Evolutionary conservation across 2,113 vertebrate genomes (phyloP), one percentile per base, ranked within the genome.

Genomic region (Galbula dea): DNA sequence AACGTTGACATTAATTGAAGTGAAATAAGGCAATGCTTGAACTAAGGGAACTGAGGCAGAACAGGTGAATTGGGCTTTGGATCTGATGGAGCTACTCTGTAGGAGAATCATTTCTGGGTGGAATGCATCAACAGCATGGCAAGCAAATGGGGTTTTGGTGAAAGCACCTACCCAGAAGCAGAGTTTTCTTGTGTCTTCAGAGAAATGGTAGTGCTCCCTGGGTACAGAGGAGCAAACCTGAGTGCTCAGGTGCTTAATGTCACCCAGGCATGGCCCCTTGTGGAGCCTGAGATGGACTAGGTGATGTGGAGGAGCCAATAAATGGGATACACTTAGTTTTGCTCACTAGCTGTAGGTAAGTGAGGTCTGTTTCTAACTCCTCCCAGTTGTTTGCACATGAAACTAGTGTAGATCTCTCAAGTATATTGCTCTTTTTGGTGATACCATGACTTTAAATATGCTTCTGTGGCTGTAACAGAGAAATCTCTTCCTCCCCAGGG

Each of bases 401-500:
- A 57, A 2, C 6, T 30, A 1, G n/a, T n/a, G 7, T 0, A 15
- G 0, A 3, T 36, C 58, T 83, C 43, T 2, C 18, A 15, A 30
- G 6, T 0, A 0, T 19, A 1, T 16, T 32, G 37, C 26, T 57
- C 52, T n/a, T 15, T 46, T 36, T 37, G 21, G 8, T 34, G 34
- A 17, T 32, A 43, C 1, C 18, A 12, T 1, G 0, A 10, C 34
- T 82, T 78, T 15, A 27, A 20, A 54, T 49, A 32, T 49, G 9
- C 15, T 63, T 15, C n/a, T 82, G 2, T 67, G 66, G n/a, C n/a
- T n/a, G n/a, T n/a, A n/a, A n/a, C 41, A 43, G 15, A 43, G 15
- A 43, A 15, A 15, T 43, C 41, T 43, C 41, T 15, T 43, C 41
- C 41, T 15, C 52, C 52, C 29, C 27, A 54, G 29, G 30, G 17